phyloP scores from a whole-genome alignment of 2,888 invertebrate species.

The Eutolmus rufibarbis region DNA sequence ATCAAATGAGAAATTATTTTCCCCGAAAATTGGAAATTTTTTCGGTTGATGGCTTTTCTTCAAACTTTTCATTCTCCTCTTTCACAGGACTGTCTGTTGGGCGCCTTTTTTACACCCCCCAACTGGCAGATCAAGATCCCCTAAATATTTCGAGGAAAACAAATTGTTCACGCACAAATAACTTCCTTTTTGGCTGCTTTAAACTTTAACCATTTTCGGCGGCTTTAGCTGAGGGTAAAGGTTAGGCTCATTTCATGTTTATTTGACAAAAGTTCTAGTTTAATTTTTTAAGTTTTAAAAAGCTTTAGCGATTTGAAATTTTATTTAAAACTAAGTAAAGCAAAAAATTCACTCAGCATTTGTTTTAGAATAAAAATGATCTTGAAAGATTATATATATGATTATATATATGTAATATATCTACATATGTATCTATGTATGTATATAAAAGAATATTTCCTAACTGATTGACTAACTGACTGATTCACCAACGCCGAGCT shows the following conservation, averaged over 20 bases:
- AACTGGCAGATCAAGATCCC: background rate
- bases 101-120: background rate
- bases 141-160: background rate
- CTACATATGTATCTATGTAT: no score
- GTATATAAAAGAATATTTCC: no score
- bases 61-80: constrained; percentile 14
- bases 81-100: background rate
- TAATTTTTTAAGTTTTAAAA: background rate
- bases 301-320: background rate
- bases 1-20: constrained; percentile 13
- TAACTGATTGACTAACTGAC: no score
- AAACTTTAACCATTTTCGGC: background rate
- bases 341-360: background rate
- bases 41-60: constrained; percentile 29
- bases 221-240: background rate
- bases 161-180: background rate
- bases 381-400: background rate
- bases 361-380: background rate
- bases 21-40: constrained; percentile 16
- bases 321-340: background rate
- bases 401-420: no score
- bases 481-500: no score
- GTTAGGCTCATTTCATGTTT: background rate
- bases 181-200: background rate
- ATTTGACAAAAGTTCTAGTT: background rate